phyloP scores from a whole-genome alignment of 2,888 invertebrate genomes.

The Gerosis bhagava region DNA sequence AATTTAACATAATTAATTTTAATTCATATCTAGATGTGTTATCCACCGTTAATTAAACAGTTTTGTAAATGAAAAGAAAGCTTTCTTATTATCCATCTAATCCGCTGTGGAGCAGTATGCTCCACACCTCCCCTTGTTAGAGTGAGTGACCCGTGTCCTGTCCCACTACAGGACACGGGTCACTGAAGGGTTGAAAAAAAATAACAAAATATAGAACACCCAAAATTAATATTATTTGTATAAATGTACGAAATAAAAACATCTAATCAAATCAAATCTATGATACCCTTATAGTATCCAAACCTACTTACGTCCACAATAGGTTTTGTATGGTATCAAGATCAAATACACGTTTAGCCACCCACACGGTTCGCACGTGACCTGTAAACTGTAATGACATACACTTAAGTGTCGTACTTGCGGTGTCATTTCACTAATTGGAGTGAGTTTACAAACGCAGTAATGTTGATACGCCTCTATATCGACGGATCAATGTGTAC shows the following conservation, averaged over 20 bases:
- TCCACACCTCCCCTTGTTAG: too few species aligned
- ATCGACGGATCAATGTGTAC: slow-evolving; percentile 13
- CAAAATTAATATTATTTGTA: too few species aligned
- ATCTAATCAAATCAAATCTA: slow-evolving; percentile 1
- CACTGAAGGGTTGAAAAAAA: too few species aligned
- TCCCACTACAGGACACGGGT: slow-evolving; percentile 21
- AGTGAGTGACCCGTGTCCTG: too few species aligned
- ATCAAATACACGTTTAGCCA: slow-evolving; percentile 19
- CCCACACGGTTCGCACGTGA: slow-evolving; percentile 21
- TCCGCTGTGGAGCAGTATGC: too few species aligned
- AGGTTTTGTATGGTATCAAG: not conserved
- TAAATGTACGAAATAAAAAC: too few species aligned
- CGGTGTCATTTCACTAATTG: slow-evolving; percentile 26
- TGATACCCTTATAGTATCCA: slow-evolving; percentile 12
- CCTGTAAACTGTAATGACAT: slow-evolving; percentile 22
- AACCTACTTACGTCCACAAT: slow-evolving; percentile 20
- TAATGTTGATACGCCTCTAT: slow-evolving; percentile 6
- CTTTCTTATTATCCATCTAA: too few species aligned
- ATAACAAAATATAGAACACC: too few species aligned
- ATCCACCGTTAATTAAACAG: too few species aligned
- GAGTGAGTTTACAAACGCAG: slow-evolving; percentile 16
- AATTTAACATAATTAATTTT: too few species aligned
- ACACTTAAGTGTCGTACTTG: slow-evolving; percentile 22
- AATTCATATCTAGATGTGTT: too few species aligned
- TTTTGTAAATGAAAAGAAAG: too few species aligned